Conservation (phyloP, 1,140 invertebrate species). For the Sycophila sp. region DNA sequence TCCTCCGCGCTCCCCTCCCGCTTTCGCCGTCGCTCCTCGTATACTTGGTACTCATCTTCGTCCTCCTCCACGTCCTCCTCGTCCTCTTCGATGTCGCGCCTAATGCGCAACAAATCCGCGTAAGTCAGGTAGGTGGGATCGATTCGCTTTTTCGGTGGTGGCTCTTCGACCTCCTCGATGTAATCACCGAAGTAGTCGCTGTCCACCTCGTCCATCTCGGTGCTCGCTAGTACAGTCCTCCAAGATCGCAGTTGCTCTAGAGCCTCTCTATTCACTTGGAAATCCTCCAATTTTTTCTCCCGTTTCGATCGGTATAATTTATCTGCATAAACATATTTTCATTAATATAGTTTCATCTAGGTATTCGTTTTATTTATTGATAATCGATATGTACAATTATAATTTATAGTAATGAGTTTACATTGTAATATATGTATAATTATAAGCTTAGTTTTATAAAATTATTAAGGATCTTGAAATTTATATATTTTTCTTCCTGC, state of each 20-base stretch:
- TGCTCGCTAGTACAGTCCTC: constrained; percentile 46
- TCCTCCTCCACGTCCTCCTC: constrained; percentile 26
- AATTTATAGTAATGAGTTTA: too few relatives aligned
- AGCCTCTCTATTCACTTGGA: constrained; percentile 50
- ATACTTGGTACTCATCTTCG: constrained; percentile 51
- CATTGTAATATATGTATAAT: too few relatives aligned
- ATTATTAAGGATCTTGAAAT: too few relatives aligned
- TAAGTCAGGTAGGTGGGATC: constrained; percentile 45
- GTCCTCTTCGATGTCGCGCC: constrained; percentile 35
- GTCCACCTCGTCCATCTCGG: constrained; percentile 21
- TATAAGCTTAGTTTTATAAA: too few relatives aligned
- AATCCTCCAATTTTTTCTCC: constrained; percentile 49
- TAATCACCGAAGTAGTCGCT: constrained; percentile 60
- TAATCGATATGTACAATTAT: too few relatives aligned
- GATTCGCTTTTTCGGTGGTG: constrained; percentile 49
- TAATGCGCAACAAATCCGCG: constrained; percentile 50
- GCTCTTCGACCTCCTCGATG: constrained; percentile 43
- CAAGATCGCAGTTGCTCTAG: constrained; percentile 39
- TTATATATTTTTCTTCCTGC: too few relatives aligned
- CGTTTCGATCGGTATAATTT: constrained; percentile 37
- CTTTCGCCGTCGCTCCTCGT: constrained; percentile 45
- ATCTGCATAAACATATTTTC: too few relatives aligned
- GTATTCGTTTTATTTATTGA: too few relatives aligned
- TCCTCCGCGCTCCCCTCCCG: constrained; percentile 58
- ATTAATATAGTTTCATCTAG: too few relatives aligned